phyloP scores from a whole-genome alignment of 2,888 invertebrate genomes.

The Furcula furcula region DNA sequence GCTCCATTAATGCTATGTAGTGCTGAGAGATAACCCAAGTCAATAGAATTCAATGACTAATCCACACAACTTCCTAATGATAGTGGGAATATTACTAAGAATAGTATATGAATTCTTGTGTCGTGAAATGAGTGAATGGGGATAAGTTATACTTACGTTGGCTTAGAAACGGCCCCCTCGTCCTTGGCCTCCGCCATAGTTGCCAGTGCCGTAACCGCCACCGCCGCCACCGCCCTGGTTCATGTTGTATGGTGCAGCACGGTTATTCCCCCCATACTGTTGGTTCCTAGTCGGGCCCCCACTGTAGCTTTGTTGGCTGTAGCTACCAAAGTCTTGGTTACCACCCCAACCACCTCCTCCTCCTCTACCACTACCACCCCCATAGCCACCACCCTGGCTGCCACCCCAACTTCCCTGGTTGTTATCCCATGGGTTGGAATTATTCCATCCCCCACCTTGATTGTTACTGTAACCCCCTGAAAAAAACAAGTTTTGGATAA shows the following conservation, averaged over 20 bases:
- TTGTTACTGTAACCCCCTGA: constrained; percentile 80
- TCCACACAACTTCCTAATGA: constrained; percentile 39
- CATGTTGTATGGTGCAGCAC: constrained; percentile 87
- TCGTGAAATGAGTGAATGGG: constrained; percentile 32
- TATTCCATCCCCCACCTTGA: constrained; percentile 81
- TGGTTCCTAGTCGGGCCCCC: constrained; percentile 93
- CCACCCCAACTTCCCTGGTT: constrained; percentile 81
- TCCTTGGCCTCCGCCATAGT: constrained; percentile 68
- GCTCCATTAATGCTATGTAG: constrained; percentile 76
- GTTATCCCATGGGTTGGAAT: constrained; percentile 77
- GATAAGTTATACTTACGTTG: constrained; percentile 48
- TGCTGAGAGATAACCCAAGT: constrained; percentile 38
- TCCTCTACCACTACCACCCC: constrained; percentile 75
- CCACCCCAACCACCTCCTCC: constrained; percentile 62
- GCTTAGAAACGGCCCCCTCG: constrained; percentile 61
- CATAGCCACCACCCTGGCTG: constrained; percentile 47
- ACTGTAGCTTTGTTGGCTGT: constrained; percentile 91
- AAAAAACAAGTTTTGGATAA: no score
- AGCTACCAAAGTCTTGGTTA: constrained; percentile 88
- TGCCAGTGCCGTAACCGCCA: constrained; percentile 64
- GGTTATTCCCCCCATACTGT: constrained; percentile 85
- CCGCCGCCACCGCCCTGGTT: constrained; percentile 82
- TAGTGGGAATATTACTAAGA: constrained; percentile 25
- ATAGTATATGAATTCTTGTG: constrained; percentile 32
- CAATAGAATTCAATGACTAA: constrained; percentile 32